Conservation (phyloP, 2,797 vertebrate genomes). For the Pipistrellus pygmaeus region DNA sequence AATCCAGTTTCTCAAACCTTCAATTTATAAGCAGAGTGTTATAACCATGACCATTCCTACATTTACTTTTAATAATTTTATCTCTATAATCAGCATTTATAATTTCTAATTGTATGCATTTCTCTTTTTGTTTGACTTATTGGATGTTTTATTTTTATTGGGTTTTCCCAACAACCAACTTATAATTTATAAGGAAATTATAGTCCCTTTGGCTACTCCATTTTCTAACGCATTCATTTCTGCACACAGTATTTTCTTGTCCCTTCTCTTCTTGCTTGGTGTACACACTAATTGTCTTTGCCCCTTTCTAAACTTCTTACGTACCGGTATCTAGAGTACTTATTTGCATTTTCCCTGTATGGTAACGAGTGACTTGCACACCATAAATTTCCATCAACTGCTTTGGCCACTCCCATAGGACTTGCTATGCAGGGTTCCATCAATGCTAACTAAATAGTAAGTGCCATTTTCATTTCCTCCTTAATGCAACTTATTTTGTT, state of each 20-base stretch:
- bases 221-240: not conserved
- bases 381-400: accelerated
- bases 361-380: too few species aligned
- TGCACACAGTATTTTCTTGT: not conserved
- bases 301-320: not conserved
- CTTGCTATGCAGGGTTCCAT: not conserved
- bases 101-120: not conserved
- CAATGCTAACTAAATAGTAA: accelerated
- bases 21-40: not conserved
- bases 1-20: not conserved
- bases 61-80: not conserved
- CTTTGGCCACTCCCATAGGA: accelerated
- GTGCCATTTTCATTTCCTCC: not conserved
- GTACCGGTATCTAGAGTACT: too few species aligned
- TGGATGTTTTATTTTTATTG: not conserved
- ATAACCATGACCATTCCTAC: not conserved
- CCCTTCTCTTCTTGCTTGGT: not conserved
- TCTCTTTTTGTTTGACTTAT: not conserved
- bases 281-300: not conserved
- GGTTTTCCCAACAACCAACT: not conserved
- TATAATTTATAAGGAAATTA: not conserved
- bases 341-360: not conserved
- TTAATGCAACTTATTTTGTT: not conserved
- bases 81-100: not conserved
- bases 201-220: not conserved